Conservation (phyloP, 2,113 vertebrate species). For the Campylomormyrus tamandua region DNA sequence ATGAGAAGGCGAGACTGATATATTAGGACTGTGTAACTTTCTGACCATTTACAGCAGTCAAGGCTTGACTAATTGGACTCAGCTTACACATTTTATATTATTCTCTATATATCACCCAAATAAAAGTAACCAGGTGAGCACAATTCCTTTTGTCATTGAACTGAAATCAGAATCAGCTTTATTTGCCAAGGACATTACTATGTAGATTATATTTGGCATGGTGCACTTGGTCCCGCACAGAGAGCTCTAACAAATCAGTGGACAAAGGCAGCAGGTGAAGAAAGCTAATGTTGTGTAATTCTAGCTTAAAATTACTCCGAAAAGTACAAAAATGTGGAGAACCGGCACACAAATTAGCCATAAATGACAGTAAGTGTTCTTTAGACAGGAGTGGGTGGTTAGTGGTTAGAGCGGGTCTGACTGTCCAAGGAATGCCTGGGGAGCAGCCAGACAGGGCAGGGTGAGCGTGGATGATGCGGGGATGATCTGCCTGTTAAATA, state of each 20-base stretch:
- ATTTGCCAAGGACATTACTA: neutral
- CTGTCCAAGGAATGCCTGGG: neutral
- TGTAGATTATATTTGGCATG: neutral
- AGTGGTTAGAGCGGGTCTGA: neutral
- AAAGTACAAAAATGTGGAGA: neutral
- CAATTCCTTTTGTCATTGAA: neutral
- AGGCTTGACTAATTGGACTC: neutral
- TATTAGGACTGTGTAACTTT: neutral
- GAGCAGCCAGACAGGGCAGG: neutral
- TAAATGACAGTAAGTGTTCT: neutral
- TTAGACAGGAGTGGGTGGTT: neutral
- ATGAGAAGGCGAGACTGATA: neutral
- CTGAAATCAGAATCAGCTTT: neutral
- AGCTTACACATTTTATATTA: neutral
- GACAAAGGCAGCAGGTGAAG: neutral
- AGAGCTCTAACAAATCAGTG: neutral
- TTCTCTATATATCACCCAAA: neutral
- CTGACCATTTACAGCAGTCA: neutral
- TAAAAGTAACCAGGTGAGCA: neutral
- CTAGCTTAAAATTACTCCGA: neutral
- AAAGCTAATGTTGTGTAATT: neutral
- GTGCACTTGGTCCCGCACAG: neutral
- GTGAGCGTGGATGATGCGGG: neutral
- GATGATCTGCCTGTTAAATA: neutral
- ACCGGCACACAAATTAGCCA: neutral